Base-by-base conservation (phyloP, 2,113 vertebrate genomes). In the Pachycephala philippinensis region DNA sequence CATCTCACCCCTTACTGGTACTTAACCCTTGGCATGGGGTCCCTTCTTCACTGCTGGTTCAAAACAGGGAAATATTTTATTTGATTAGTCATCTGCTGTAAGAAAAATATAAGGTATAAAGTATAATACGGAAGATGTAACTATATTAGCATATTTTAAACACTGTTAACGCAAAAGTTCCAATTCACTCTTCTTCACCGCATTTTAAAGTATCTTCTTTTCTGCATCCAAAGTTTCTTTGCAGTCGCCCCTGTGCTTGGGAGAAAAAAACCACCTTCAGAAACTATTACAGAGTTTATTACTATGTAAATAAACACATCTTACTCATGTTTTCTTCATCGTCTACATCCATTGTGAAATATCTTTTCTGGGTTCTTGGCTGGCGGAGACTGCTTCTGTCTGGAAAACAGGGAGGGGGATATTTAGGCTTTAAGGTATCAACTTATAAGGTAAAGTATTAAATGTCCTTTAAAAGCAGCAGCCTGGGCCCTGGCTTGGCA, bases 321-420 rank as follows among this genome's bases (percentile, higher is more conserved):
- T 99, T 99, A 99, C 99, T 99, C 99, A 99, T 99, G 94, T 99
- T 99, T 98, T 99, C 99, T 97, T 99, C 99, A 93, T 99, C 99
- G 19, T 99, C 99, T 94, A 98, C 91, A 89, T 99, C 99, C 99
- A 99, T 99, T 95, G 97, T 95, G 96, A 98, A 98, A 68, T 91
- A 91, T 93, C 98, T 98, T 87, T 94, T 98, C 94, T 98, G 98
- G 94, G 88, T 98, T 92, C 98, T 98, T 95, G 98, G 97, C 97
- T 97, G 98, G 93, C 94, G 61, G 35, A 98, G 98, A 86, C 83
- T 66, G 86, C 59, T 98, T 96, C 98, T 98, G 97, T 98, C 99
- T 99, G 98, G 47, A 98, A 98, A 96, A 97, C 23, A 98, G 59
- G 86, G 87, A 76, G 52, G 2, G 15, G 6, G 23, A 83, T 39